Base-by-base conservation (phyloP, 1,140 invertebrate genomes). In the Subanguina moxae region DNA sequence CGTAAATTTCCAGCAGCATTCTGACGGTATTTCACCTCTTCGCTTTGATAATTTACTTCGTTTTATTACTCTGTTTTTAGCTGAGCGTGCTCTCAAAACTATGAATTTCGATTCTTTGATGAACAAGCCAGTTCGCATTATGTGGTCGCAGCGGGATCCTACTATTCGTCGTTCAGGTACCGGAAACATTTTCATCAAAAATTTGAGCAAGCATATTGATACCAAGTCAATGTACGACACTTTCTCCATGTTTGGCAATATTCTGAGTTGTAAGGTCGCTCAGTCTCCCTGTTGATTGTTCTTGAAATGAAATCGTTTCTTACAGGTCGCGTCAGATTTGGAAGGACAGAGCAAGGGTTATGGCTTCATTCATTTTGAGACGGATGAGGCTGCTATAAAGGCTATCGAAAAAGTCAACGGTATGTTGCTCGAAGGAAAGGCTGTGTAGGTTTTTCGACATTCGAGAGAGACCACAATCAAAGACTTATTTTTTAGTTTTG, bases 161-260 rank as follows among this genome's bases (percentile, higher is more conserved):
- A 96, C 94, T 8, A 87, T 97, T 38, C 88, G 95, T 72, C 94
- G 94, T 84, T 97, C 94, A 68, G 95, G 94, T 43, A 91, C 97
- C 73, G 95, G 95, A 61, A 99, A 99, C 86, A 93, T n/a, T 99
- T 64, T 99, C 85, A 98, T 99, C 78, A 98, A 98, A 86, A 97
- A 97, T 84, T 86, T 98, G 83, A 94, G 97, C 83, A 96, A 71
- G 84, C 89, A 88, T 71, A 98, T 98, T 84, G 94, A 98, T 86
- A 98, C 97, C 87, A 99, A n/a, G 85, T 92, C 94, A 62, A 94
- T 99, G 88, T 98, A 96, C 85, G 95, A 99, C 85, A 98, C 95
- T 38, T 98, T 98, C 84, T 94, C 94, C 52, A 93, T 93, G 66
- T 99, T 99, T 86, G n/a, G 96, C 95, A 97, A 94, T 83, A 98